phyloP scores from a whole-genome alignment of 2,797 vertebrate species.

The Clarias pachynema region DNA sequence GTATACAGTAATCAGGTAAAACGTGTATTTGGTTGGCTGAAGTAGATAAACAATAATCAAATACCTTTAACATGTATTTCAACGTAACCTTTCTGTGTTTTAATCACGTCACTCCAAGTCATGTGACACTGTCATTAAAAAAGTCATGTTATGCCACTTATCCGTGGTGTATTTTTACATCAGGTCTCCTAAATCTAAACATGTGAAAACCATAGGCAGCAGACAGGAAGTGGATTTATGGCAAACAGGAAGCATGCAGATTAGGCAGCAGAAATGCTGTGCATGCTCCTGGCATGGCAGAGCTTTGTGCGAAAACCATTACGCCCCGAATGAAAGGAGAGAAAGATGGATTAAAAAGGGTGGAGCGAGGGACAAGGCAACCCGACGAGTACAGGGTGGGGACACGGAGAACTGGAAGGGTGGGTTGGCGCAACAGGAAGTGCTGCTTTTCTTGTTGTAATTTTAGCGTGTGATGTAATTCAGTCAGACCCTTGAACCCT shows the following conservation, averaged over 20 bases:
- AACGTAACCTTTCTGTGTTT: neutral
- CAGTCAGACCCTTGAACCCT: slow-evolving; percentile 60
- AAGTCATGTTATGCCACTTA: neutral
- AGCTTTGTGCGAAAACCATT: slow-evolving; percentile 60
- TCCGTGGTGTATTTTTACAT: slow-evolving; percentile 35
- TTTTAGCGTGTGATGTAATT: slow-evolving; percentile 67
- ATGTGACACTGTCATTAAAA: slow-evolving; percentile 4
- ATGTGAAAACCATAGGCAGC: slow-evolving; percentile 50
- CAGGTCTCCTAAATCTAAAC: slow-evolving; percentile 31
- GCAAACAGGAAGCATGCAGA: slow-evolving; percentile 62
- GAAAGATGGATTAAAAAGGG: slow-evolving; percentile 21
- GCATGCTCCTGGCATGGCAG: slow-evolving; percentile 57
- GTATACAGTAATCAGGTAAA: neutral
- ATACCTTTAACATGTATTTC: neutral
- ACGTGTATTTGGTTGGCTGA: neutral
- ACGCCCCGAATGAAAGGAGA: slow-evolving; percentile 4
- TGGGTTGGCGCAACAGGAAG: slow-evolving; percentile 54
- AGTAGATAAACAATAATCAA: neutral
- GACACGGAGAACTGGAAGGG: slow-evolving; percentile 29
- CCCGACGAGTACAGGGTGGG: slow-evolving; percentile 17
- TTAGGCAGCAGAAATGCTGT: slow-evolving; percentile 61
- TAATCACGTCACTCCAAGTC: no score
- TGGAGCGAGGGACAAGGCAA: slow-evolving; percentile 28
- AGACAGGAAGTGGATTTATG: slow-evolving; percentile 60
- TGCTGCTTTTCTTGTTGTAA: slow-evolving; percentile 63